A percentile compares a stretch with the other conserved stretches of the same genome.
These are phyloP conservation scores for Perca schrenkii DNA, from an alignment of 2,113 vertebrate genomes.

Conservation along the genomic window DNA sequence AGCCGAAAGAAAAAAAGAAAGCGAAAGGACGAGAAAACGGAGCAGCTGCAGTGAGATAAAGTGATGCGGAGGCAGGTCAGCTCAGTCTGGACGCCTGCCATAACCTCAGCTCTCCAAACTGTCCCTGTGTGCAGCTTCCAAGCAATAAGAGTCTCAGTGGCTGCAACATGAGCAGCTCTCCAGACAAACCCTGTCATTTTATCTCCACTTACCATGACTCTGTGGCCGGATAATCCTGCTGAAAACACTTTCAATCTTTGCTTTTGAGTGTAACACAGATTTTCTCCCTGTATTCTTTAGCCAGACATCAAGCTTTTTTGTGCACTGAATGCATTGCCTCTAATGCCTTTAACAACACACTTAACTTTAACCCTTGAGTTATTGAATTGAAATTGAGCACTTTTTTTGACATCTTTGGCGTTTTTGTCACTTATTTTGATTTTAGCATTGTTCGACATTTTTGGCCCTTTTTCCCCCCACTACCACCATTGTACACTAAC, in stretches of 20 bases:
- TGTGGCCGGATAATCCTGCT: not conserved
- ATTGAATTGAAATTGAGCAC: too few relatives aligned
- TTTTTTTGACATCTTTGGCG: too few relatives aligned
- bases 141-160: not conserved
- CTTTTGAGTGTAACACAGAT: not conserved
- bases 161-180: slow-evolving; percentile 15
- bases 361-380: too few relatives aligned
- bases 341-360: not conserved
- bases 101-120: slow-evolving; percentile 18
- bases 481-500: too few relatives aligned
- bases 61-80: slow-evolving; percentile 25
- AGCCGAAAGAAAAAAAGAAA: not conserved
- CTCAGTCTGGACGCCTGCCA: slow-evolving; percentile 36
- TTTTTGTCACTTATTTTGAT: too few relatives aligned
- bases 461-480: too few relatives aligned
- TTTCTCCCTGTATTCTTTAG: not conserved
- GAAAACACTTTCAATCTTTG: not conserved
- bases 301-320: not conserved
- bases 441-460: too few relatives aligned
- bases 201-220: not conserved
- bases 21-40: slow-evolving; percentile 5
- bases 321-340: too few relatives aligned
- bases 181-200: not conserved
- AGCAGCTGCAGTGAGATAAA: slow-evolving; percentile 18
- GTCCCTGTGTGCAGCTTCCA: slow-evolving; percentile 5